Evolutionary conservation across 2,113 vertebrate genomes (phyloP).

Genomic region (Tamias sibiricus): DNA sequence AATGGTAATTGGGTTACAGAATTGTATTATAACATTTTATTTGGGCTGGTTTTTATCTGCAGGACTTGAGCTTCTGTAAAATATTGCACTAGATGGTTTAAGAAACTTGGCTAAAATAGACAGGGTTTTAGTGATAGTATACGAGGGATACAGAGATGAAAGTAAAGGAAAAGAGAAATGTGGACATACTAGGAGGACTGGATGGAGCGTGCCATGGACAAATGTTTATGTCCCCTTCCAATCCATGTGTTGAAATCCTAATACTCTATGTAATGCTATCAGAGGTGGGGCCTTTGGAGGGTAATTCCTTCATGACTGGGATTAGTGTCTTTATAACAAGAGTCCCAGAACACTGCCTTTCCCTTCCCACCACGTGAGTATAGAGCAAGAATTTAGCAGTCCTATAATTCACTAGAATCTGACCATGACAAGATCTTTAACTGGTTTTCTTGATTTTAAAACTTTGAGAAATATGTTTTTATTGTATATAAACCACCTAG

Average conservation of each 20-base stretch:
- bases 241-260: not conserved
- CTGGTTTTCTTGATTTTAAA: not conserved
- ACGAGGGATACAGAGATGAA: not conserved
- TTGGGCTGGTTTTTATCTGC: not conserved
- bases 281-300: no score
- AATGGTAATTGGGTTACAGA: not conserved
- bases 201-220: not conserved
- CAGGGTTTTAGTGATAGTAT: not conserved
- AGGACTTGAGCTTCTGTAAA: fast-evolving
- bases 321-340: not conserved
- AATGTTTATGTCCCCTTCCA: not conserved
- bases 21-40: slow-evolving; percentile 10
- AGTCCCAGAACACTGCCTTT: not conserved
- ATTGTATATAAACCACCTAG: not conserved
- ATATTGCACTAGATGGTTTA: not conserved
- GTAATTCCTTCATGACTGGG: not conserved
- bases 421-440: not conserved
- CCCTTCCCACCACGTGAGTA: not conserved
- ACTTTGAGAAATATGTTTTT: not conserved
- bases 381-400: not conserved
- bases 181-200: not conserved
- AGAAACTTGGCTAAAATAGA: not conserved
- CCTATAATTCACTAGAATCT: not conserved
- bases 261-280: not conserved
- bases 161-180: not conserved